Evolutionary conservation across 2,888 invertebrate species (phyloP).

Genomic region (Ditula angustiorana): DNA sequence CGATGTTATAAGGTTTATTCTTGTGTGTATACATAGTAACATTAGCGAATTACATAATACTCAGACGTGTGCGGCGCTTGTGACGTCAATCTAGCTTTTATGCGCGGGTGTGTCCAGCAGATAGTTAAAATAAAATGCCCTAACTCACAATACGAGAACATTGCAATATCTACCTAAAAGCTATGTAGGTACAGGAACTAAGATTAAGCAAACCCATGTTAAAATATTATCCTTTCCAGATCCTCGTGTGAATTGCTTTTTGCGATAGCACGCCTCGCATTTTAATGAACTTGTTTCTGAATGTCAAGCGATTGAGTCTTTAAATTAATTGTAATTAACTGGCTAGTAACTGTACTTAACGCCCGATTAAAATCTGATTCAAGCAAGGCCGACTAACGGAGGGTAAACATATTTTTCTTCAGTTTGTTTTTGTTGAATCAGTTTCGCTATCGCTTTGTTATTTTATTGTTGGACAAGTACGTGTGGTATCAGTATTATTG

Average conservation of each 20-base stretch:
- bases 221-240: background rate
- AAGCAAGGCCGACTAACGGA: background rate
- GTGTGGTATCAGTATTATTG: background rate
- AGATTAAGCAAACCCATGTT: background rate
- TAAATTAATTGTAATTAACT: conserved; percentile 1
- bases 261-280: conserved; percentile 10
- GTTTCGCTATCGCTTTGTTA: background rate
- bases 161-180: background rate
- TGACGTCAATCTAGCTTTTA: conserved; percentile 7
- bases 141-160: background rate
- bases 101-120: conserved; percentile 18
- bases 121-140: background rate
- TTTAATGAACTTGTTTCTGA: conserved; percentile 1
- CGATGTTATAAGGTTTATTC: background rate
- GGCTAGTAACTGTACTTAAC: background rate
- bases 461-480: background rate
- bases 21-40: background rate
- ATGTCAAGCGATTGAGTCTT: background rate
- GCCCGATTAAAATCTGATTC: no score
- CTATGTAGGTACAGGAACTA: background rate
- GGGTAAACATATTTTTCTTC: background rate
- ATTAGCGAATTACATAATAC: background rate
- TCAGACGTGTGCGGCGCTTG: background rate
- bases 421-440: background rate
- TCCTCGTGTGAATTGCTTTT: no score